These are phyloP conservation scores for Seladonia tumulorum DNA, from an alignment of 2,888 invertebrate genomes.

Conservation along the genomic window DNA sequence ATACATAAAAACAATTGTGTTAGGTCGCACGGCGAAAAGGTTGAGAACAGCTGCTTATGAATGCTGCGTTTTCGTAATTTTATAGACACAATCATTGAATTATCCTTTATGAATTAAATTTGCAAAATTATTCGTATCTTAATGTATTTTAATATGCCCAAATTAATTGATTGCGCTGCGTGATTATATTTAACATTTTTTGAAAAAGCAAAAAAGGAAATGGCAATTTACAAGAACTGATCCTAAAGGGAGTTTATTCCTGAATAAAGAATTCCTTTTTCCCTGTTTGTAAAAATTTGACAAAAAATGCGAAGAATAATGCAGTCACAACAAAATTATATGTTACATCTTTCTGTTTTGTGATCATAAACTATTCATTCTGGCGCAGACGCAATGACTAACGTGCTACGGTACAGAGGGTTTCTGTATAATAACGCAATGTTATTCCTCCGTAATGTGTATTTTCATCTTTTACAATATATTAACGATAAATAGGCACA, in stretches of 20 bases:
- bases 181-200: background rate
- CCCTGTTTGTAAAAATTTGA: background rate
- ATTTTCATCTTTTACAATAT: background rate
- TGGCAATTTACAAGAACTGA: background rate
- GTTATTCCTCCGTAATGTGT: background rate
- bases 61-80: background rate
- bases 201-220: no score
- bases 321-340: background rate
- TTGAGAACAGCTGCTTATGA: background rate
- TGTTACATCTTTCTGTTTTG: constrained; percentile 14
- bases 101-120: background rate
- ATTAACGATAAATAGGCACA: background rate
- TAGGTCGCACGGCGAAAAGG: background rate
- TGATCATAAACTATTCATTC: constrained; percentile 33
- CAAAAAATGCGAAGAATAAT: background rate
- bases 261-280: background rate
- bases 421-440: constrained; percentile 18
- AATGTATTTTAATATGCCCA: background rate
- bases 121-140: background rate
- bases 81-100: background rate
- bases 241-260: background rate
- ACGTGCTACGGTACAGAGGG: background rate
- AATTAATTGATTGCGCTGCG: background rate
- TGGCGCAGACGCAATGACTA: constrained; percentile 19
- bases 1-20: background rate